phyloP scores from a whole-genome alignment of 2,888 invertebrate species.

The Acronicta alni region DNA sequence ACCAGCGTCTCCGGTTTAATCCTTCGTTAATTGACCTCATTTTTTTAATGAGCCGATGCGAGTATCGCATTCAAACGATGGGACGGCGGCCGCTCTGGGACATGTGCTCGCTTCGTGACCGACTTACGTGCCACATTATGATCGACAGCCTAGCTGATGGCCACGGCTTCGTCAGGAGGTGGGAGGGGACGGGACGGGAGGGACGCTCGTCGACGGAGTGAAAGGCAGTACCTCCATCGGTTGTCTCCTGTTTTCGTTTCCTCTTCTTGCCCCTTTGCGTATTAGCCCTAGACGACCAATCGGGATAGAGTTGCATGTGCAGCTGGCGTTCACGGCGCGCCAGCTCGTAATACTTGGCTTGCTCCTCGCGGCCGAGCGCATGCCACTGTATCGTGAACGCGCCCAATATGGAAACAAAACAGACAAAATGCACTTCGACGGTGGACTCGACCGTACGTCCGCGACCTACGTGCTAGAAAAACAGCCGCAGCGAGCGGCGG shows the following conservation, averaged over 20 bases:
- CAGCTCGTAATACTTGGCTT: slow-evolving; percentile 99
- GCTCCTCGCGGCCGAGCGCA: slow-evolving; percentile 99
- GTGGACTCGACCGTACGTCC: slow-evolving; percentile 74
- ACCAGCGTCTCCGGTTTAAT: slow-evolving; percentile 82
- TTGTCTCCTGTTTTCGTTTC: slow-evolving; percentile 99
- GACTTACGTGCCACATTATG: slow-evolving; percentile 48
- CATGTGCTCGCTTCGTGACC: slow-evolving; percentile 66
- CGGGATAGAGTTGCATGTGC: slow-evolving; percentile 99
- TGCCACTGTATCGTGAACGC: slow-evolving; percentile 96
- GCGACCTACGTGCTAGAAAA: slow-evolving; percentile 91
- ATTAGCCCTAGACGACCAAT: slow-evolving; percentile 99
- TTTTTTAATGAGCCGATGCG: slow-evolving; percentile 78
- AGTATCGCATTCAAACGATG: slow-evolving; percentile 64
- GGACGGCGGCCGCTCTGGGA: slow-evolving; percentile 75
- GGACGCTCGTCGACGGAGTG: slow-evolving; percentile 78
- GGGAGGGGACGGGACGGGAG: slow-evolving; percentile 41
- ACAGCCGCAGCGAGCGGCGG: slow-evolving; percentile 89
- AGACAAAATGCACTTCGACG: slow-evolving; percentile 87
- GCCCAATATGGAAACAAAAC: slow-evolving; percentile 88
- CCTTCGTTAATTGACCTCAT: slow-evolving; percentile 86
- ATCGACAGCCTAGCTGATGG: slow-evolving; percentile 40
- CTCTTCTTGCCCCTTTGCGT: slow-evolving; percentile 99
- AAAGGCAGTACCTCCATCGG: slow-evolving; percentile 97
- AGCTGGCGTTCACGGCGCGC: slow-evolving; percentile 99
- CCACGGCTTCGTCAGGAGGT: slow-evolving; percentile 29